Evolutionary conservation across 2,888 invertebrate species (phyloP).

Genomic region (Melipona bicolor): DNA sequence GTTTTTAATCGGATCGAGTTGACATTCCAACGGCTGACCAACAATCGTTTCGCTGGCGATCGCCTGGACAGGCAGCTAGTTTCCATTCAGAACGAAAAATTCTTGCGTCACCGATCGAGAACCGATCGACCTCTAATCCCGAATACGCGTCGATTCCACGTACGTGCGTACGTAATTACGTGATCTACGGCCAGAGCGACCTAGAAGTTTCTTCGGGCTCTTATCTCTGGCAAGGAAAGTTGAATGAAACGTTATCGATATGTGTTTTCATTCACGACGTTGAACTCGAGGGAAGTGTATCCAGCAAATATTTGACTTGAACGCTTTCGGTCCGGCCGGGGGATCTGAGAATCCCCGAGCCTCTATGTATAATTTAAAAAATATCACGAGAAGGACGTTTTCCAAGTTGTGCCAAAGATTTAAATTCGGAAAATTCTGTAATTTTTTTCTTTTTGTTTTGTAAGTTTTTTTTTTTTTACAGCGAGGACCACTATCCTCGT

Average conservation of each 20-base stretch:
- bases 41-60: conserved; percentile 38
- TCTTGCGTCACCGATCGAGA: conserved; percentile 1
- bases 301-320: not conserved
- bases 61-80: conserved; percentile 1
- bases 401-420: too few relatives aligned
- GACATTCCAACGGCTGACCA: conserved; percentile 58
- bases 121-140: not conserved
- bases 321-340: too few relatives aligned
- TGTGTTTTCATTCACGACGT: not conserved
- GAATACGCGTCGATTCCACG: not conserved
- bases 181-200: not conserved
- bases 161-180: not conserved
- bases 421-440: too few relatives aligned
- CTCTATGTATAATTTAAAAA: too few relatives aligned
- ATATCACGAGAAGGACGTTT: too few relatives aligned
- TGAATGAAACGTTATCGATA: not conserved
- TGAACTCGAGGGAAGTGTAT: not conserved
- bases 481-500: too few relatives aligned
- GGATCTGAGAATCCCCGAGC: too few relatives aligned
- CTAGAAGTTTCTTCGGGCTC: not conserved
- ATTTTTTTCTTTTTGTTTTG: too few relatives aligned
- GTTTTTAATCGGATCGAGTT: conserved; percentile 69
- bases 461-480: too few relatives aligned
- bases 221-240: not conserved
- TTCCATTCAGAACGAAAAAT: conserved; percentile 1